Percentiles rank a stretch among this genome's conserved stretches.
Evolutionary conservation across 2,113 vertebrate species (phyloP).

Genomic region (Chlamydotis undulata): DNA sequence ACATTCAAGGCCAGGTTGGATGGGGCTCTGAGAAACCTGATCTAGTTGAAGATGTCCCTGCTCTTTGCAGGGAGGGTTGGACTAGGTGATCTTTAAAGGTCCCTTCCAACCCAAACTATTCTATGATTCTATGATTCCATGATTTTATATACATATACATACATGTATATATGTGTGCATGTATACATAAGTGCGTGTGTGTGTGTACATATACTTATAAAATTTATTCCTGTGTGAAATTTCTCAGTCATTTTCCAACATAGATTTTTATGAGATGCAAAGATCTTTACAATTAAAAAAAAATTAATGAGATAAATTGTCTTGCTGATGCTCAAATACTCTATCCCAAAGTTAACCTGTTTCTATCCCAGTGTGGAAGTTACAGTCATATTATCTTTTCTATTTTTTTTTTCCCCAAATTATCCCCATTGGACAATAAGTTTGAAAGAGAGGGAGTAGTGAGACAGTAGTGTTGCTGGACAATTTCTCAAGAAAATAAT

Average conservation of each 20-base stretch:
- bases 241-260: background rate
- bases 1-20: too few species aligned
- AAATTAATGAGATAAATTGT: background rate
- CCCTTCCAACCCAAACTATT: too few species aligned
- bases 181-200: too few species aligned
- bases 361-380: background rate
- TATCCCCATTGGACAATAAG: background rate
- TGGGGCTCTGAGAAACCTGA: too few species aligned
- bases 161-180: too few species aligned
- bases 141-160: too few species aligned
- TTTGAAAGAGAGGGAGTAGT: background rate
- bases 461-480: background rate
- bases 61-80: too few species aligned
- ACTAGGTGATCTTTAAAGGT: too few species aligned
- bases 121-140: too few species aligned
- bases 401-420: accelerated
- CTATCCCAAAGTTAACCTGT: background rate
- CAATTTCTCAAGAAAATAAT: background rate
- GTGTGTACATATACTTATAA: background rate
- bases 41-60: too few species aligned
- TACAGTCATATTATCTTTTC: background rate
- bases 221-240: background rate
- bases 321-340: background rate
- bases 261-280: background rate
- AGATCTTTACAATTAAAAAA: background rate